A percentile compares a stretch with the other conserved stretches of the same genome.
Conservation (phyloP, 2,888 invertebrate genomes). For the Melanchra persicariae region DNA sequence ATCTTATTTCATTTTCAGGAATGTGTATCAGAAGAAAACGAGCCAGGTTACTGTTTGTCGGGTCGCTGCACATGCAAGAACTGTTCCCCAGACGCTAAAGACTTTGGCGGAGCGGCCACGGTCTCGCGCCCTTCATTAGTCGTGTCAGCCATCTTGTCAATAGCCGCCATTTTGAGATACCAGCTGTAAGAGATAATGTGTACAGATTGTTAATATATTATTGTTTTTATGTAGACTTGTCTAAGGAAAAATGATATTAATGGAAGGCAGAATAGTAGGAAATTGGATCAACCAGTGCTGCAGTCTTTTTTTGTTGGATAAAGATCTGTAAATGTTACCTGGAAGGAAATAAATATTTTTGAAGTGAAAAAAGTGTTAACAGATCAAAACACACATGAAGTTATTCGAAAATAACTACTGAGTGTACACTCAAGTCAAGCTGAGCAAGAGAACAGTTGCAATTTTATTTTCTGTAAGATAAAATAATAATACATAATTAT, state of each 20-base stretch:
- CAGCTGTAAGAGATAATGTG: constrained; percentile 64
- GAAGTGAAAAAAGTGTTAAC: not conserved
- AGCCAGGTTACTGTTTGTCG: constrained; percentile 85
- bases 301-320: not conserved
- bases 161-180: constrained; percentile 79
- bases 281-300: constrained; percentile 5
- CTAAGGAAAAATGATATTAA: constrained; percentile 47
- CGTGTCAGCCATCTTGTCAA: constrained; percentile 73
- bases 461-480: constrained; percentile 18
- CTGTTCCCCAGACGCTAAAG: constrained; percentile 84
- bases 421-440: not conserved
- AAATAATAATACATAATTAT: constrained; percentile 41
- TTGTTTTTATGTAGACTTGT: constrained; percentile 45
- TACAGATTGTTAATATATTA: constrained; percentile 39
- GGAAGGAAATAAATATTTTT: not conserved
- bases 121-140: constrained; percentile 70
- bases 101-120: constrained; percentile 81
- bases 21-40: constrained; percentile 87
- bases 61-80: constrained; percentile 87
- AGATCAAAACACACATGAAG: not conserved
- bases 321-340: constrained; percentile 4
- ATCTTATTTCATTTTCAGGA: constrained; percentile 75
- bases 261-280: constrained; percentile 1
- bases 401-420: not conserved
- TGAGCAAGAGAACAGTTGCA: not conserved